phyloP scores from a whole-genome alignment of 2,113 vertebrate genomes.

The Phalacrocorax carbo region DNA sequence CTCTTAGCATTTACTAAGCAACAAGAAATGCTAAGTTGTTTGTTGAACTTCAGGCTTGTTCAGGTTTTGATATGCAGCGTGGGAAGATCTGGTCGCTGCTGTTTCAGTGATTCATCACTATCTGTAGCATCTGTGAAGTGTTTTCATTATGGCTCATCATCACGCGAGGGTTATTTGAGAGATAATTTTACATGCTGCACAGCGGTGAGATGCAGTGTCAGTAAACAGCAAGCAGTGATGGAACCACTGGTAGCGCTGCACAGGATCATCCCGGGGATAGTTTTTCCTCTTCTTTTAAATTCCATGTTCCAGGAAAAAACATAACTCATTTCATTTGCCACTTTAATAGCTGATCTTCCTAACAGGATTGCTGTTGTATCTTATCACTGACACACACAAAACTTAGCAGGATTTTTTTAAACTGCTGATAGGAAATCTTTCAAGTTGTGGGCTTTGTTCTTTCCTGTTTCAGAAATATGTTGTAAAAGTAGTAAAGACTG shows the following conservation, averaged over 20 bases:
- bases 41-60: not conserved
- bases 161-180: not conserved
- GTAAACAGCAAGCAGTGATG: not conserved
- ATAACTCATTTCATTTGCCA: not conserved
- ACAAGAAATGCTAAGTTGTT: not conserved
- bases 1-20: not conserved
- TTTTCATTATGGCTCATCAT: not conserved
- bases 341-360: not conserved
- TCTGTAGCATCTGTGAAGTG: not conserved
- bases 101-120: not conserved
- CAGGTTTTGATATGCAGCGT: not conserved
- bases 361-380: not conserved
- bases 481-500: not conserved
- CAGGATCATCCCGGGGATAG: rapidly evolving
- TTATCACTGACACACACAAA: not conserved
- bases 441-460: not conserved
- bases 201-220: not conserved
- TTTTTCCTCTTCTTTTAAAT: not conserved
- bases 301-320: not conserved
- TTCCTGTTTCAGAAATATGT: rapidly evolving
- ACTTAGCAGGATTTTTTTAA: not conserved
- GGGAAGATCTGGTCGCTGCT: not conserved
- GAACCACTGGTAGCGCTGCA: not conserved
- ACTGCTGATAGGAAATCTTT: not conserved
- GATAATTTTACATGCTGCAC: not conserved